Base-by-base conservation (phyloP, 37 sponge, comb jelly and placozoan genomes). In the Aphrocallistes beatrix region DNA sequence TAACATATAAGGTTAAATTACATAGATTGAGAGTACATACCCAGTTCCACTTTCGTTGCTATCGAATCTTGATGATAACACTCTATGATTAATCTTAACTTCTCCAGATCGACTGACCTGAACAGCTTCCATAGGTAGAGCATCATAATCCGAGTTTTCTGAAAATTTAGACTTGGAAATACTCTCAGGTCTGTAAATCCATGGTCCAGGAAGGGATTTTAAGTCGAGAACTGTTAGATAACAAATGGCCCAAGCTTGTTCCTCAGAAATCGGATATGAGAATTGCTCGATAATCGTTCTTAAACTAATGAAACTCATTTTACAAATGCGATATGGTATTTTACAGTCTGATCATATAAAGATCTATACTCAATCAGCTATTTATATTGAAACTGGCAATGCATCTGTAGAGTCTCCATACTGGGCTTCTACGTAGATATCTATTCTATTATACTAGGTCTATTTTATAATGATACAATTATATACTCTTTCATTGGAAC, bases 151-250 rank as follows among this genome's bases (percentile, higher is more conserved):
- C 6, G 6, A 60, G 8, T 28, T 60, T 25, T 60, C 75, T 42
- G 45, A 42, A 13, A 6, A 42, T 13, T 16, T 16, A 60, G 75
- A 21, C 21, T 13, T 3, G 32, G 10, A 6, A 19, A 13, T 13
- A 60, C n/a, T 60, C 10, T 60, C 21, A 3, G 75, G 75, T 60
- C 28, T 60, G 75, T 60, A 60, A 60, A 60, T 60, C 75, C 75
- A 60, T 60, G 75, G 75, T 60, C 75, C 75, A 60, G 75, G 75
- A 25, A 60, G n/a, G 28, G 75, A 60, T 28, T 60, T 60, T 30
- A 60, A 60, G 8, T 60, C 75, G 34, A 1, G n/a, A 3, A 30
- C 75, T 3, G 75, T 28, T 19, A 32, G 25, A 30, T 60, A 60
- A 60, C 75, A 60, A 60, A 60, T 60, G 6, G 28, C 75, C 75